Base-by-base conservation (phyloP, 2,113 vertebrate genomes). In the Delphinapterus leucas region DNA sequence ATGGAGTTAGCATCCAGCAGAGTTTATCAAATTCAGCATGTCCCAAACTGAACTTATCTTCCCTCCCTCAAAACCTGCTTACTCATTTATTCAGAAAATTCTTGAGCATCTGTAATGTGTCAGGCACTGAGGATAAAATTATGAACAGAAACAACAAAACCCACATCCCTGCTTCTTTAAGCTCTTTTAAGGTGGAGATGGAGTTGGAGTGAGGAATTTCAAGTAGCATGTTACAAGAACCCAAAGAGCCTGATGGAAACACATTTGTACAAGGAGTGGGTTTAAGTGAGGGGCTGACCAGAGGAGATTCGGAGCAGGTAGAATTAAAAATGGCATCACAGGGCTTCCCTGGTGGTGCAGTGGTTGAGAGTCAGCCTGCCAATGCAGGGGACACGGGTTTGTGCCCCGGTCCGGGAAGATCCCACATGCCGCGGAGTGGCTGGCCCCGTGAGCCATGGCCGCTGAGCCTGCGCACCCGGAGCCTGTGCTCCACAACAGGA, bases 61-160 rank as follows among this genome's bases (percentile, higher is more conserved):
- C 73, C 61, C 14, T 70, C 41, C 28, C 11, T 95, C 38, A 65
- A 76, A 85, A 36, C n/a, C 41, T 47, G 21, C 60, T 68, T 68
- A 58, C 31, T 68, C 23, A 6, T 25, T 74, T 38, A 76, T 23
- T 84, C 58, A 67, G 61, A 65, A 53, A 86, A 67, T 20, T 41
- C 26, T 63, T 47, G 49, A 77, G 33, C 71, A 61, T 60, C 58
- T 84, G 5, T 83, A 83, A 65, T 44, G 4, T 36, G 3, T 73
- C n/a, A 76, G 44, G 79, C 36, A 41, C 68, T 90, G 60, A 83
- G 68, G 23, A 31, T 84, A 67, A 74, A 82, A 74, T 28, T 74
- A 17, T 44, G 77, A 74, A n/a, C 33, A 88, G 14, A n/a, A 41
- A 61, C n/a, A 77, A 31, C n/a, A 93, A 94, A 88, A 44, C 53